A percentile compares a stretch with the other conserved stretches of the same genome.
Evolutionary conservation across 1,140 invertebrate species (phyloP).

Genomic region (Polypedilum pembai): DNA sequence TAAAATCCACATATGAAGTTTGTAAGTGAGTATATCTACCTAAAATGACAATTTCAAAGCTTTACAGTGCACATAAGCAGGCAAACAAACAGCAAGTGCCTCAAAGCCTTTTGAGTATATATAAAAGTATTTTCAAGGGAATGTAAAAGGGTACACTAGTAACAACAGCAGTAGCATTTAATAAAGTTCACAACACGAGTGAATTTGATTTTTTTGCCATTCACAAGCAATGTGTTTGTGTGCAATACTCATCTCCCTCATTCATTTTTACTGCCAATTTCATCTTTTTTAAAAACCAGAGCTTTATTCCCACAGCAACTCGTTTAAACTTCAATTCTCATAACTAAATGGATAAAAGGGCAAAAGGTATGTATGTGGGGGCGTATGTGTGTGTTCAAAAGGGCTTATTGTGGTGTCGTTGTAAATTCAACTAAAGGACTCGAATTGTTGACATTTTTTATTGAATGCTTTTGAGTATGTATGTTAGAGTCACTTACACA

Average conservation of each 20-base stretch:
- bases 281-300: not conserved
- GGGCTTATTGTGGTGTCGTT: no score
- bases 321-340: conserved; percentile 1
- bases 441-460: not conserved
- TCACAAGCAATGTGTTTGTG: not conserved
- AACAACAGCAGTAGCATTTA: not conserved
- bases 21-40: no score
- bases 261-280: no score
- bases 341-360: not conserved
- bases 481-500: not conserved
- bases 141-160: not conserved
- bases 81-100: no score
- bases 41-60: no score
- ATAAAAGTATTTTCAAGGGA: not conserved
- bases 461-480: no score
- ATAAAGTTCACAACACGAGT: conserved; percentile 6
- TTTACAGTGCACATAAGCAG: no score
- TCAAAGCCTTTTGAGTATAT: no score
- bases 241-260: no score
- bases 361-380: not conserved
- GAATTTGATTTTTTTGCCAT: not conserved
- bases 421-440: not conserved
- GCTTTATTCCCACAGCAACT: not conserved
- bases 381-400: not conserved
- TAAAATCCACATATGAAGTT: no score